phyloP scores from a whole-genome alignment of 2,888 invertebrate genomes.

The Chrysotoxum bicinctum region DNA sequence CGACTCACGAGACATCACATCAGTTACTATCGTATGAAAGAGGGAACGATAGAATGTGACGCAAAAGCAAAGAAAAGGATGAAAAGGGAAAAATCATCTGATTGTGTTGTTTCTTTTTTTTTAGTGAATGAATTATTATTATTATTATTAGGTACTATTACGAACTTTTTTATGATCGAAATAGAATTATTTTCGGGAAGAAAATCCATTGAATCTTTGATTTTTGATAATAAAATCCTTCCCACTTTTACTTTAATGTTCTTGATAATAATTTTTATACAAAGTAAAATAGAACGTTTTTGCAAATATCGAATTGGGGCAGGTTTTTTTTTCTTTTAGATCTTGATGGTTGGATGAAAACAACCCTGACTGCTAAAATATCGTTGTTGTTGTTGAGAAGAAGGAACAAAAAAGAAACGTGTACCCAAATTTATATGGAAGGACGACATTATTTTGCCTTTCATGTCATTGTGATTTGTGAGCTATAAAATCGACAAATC shows the following conservation, averaged over 20 bases:
- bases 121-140: conserved; percentile 14
- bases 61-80: conserved; percentile 2
- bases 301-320: conserved; percentile 14
- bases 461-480: conserved; percentile 23
- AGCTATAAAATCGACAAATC: conserved; percentile 36
- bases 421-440: conserved; percentile 10
- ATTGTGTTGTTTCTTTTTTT: conserved; percentile 9
- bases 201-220: background rate
- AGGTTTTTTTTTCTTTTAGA: background rate
- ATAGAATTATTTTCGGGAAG: background rate
- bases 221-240: conserved; percentile 13
- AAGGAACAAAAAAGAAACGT: background rate
- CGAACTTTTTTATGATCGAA: background rate
- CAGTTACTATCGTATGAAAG: conserved; percentile 5
- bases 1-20: conserved; percentile 34
- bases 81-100: conserved; percentile 26
- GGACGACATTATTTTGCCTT: conserved; percentile 20
- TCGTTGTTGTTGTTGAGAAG: conserved; percentile 29
- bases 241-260: background rate
- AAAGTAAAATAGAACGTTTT: background rate
- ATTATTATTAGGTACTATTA: background rate
- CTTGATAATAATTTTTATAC: background rate
- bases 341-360: background rate
- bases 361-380: conserved; percentile 14
- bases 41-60: conserved; percentile 2